Evolutionary conservation across 2,113 vertebrate genomes (phyloP).

Genomic region (Thinocorus orbignyianus): DNA sequence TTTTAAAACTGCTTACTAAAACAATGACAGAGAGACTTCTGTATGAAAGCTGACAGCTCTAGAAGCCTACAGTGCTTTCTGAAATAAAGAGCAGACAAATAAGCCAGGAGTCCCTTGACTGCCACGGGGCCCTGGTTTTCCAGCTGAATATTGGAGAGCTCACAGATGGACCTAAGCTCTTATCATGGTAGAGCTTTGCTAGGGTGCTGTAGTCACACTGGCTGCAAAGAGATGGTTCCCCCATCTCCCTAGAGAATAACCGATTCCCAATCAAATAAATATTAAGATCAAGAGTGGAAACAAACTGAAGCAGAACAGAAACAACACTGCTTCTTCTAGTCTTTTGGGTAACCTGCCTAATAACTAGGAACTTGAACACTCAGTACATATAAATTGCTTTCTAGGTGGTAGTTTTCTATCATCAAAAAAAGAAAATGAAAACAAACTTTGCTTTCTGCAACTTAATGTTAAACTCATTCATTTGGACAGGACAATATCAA

Average conservation of each 20-base stretch:
- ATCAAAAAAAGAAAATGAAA: neutral
- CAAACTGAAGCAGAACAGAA: neutral
- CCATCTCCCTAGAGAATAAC: neutral
- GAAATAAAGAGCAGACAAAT: neutral
- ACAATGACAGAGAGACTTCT: neutral
- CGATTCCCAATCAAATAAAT: neutral
- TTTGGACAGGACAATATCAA: neutral
- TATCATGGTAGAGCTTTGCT: fast-evolving
- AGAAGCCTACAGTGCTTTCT: neutral
- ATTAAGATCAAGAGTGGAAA: neutral
- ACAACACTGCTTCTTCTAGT: neutral
- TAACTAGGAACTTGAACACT: neutral
- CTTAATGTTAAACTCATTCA: neutral
- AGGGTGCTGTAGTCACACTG: neutral
- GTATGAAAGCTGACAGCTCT: neutral
- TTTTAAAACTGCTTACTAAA: neutral
- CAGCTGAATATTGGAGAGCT: neutral
- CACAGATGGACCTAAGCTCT: neutral
- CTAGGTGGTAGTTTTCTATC: neutral
- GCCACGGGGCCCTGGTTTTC: neutral
- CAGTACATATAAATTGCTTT: neutral
- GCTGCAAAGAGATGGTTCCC: neutral
- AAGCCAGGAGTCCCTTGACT: neutral
- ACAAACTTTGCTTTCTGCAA: neutral
- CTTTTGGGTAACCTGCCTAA: neutral